A percentile compares a stretch with the other conserved stretches of the same genome.
These are phyloP conservation scores for Zhuqinia jingwanae DNA, from an alignment of 2,888 invertebrate genomes.

Conservation along the genomic window DNA sequence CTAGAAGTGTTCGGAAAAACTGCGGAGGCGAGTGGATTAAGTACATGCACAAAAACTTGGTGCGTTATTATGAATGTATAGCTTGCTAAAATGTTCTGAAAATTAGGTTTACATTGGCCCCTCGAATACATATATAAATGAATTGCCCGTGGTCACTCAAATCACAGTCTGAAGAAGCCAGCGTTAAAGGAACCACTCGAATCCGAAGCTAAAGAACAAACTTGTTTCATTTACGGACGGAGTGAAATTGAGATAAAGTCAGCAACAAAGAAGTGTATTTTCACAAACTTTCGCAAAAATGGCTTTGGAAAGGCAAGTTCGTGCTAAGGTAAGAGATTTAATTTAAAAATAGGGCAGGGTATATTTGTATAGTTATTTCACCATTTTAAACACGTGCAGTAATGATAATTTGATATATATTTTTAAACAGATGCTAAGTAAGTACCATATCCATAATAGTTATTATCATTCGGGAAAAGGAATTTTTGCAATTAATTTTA, in stretches of 20 bases:
- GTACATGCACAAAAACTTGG: slow-evolving; percentile 23
- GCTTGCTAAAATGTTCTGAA: slow-evolving; percentile 52
- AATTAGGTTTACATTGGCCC: slow-evolving; percentile 50
- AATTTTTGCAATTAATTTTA: no score
- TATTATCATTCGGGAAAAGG: no score
- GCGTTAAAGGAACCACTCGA: neutral
- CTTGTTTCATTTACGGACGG: no score
- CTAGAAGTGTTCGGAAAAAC: slow-evolving; percentile 46
- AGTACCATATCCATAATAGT: no score
- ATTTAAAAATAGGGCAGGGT: neutral
- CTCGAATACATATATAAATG: slow-evolving; percentile 60
- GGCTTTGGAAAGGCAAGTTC: slow-evolving; percentile 96
- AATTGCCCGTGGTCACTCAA: slow-evolving; percentile 23
- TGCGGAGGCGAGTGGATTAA: slow-evolving; percentile 61
- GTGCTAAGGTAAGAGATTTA: slow-evolving; percentile 87
- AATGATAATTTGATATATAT: neutral
- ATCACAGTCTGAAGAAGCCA: slow-evolving; percentile 34
- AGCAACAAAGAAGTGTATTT: neutral
- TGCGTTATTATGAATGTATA: slow-evolving; percentile 26
- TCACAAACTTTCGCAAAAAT: slow-evolving; percentile 81
- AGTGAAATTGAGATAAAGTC: neutral
- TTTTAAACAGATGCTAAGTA: slow-evolving; percentile 87
- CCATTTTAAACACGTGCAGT: no score
- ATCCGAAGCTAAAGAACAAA: neutral
- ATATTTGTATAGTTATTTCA: neutral